Percentiles rank a stretch among this genome's conserved stretches.
These are phyloP conservation scores for Formica aserva DNA, from an alignment of 2,888 invertebrate genomes.

Conservation along the genomic window DNA sequence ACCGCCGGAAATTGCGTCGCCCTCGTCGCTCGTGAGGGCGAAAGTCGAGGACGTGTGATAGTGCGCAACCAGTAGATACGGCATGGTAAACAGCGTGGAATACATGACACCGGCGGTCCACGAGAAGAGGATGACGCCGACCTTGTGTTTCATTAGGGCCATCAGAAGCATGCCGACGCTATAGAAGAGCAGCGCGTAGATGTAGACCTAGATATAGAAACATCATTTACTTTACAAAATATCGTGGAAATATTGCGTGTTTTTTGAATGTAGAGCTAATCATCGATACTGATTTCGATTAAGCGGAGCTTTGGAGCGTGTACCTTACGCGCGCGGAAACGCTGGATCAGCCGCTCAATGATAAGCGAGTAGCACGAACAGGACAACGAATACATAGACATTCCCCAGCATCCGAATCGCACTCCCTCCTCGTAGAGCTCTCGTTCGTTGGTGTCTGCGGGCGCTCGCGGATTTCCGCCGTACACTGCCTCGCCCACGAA, in stretches of 20 bases:
- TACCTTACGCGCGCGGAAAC: conserved; percentile 82
- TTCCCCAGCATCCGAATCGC: conserved; percentile 98
- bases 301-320: background rate
- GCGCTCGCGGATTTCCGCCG: conserved; percentile 94
- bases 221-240: background rate
- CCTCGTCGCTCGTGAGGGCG: conserved; percentile 87
- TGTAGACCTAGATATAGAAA: conserved; percentile 89
- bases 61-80: conserved; percentile 96
- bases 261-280: too few relatives aligned
- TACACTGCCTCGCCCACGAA: conserved; percentile 97
- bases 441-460: conserved; percentile 89
- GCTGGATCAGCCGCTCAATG: conserved; percentile 94
- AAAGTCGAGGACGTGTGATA: conserved; percentile 96
- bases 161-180: conserved; percentile 95
- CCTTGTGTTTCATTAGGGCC: conserved; percentile 91
- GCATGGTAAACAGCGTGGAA: conserved; percentile 98
- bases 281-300: background rate
- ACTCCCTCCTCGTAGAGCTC: conserved; percentile 95
- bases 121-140: conserved; percentile 94
- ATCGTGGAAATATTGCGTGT: background rate
- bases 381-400: conserved; percentile 98
- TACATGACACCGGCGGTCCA: conserved; percentile 99
- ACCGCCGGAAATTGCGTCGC: conserved; percentile 87
- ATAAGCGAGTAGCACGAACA: conserved; percentile 96
- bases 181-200: conserved; percentile 95